Evolutionary conservation across 2,888 invertebrate genomes (phyloP), one percentile per base, ranked within the genome.

Genomic region (Alentia gelatinosa): DNA sequence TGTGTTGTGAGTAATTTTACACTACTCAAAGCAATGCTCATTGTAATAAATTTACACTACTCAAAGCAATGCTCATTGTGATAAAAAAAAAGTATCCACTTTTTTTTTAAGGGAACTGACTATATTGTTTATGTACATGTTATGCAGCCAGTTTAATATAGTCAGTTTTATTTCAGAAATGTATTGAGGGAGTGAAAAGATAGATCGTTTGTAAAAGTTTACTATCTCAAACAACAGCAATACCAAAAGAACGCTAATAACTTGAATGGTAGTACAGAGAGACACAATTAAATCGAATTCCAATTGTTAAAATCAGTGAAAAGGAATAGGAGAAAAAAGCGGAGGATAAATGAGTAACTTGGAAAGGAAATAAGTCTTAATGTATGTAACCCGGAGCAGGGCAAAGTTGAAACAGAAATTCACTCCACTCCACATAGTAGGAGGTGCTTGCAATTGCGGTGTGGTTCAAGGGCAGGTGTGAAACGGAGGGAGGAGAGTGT

Each of bases 381-480:
- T n/a, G n/a, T n/a, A n/a, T n/a, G n/a, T n/a, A 3, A 3, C 19
- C 79, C 35, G 79, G 1, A 39, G 23, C 23, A 7, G n/a, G 79
- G 79, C 5, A 4, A 79, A 26, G 37, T 7, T 12, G 79, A 79
- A 79, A 79, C 4, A n/a, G 30, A 1, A 68, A 9, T 56, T 56
- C 1, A 68, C 37, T 9, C 0, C 79, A 79, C 79, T n/a, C 12
- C 42, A 86, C 9, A 86, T 47, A 47, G 30, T 47, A 47, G 30
- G 1, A 83, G 50, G 86, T 86, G 47, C 86, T 86, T 86, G 86
- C 47, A 42, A 86, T 86, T 86, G 42, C 50, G 86, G 86, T 33
- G 89, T 56, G 50, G 23, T 90, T 75, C 90, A 40, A n/a, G 74
- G 30, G 23, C 42, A 42, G 90, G 39, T 26, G n/a, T n/a, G 30